Conservation (phyloP, 2,888 invertebrate genomes). For the Agriotes lineatus region DNA sequence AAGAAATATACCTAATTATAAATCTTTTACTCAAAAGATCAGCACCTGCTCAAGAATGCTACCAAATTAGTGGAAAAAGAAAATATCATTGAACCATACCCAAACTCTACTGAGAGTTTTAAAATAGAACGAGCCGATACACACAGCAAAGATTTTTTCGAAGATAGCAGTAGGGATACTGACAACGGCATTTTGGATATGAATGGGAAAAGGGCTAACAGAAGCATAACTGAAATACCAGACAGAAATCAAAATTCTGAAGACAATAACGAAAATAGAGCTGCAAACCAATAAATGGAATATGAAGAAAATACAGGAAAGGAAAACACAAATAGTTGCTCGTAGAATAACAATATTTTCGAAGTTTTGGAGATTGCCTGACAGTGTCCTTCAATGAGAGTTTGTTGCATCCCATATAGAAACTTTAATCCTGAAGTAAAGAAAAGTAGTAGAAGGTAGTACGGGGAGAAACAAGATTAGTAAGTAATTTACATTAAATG, state of each 20-base stretch:
- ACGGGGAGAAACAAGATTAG: background rate
- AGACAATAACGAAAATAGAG: background rate
- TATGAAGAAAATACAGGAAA: background rate
- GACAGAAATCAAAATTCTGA: background rate
- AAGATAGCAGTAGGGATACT: no score
- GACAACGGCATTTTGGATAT: background rate
- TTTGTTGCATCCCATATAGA: background rate
- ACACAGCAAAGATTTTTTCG: no score
- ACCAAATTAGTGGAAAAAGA: no score
- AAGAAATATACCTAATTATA: no score
- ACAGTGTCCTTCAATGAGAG: background rate
- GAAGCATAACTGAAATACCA: background rate
- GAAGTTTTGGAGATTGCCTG: background rate
- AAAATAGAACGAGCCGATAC: no score
- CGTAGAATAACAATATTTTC: background rate
- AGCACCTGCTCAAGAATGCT: no score
- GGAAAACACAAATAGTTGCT: background rate
- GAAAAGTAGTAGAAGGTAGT: slow-evolving; percentile 9
- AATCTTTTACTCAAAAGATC: no score
- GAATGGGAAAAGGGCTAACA: background rate
- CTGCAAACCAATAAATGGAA: background rate
- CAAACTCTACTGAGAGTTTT: no score
- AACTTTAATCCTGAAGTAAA: background rate
- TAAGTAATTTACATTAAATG: background rate
- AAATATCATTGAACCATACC: no score